Percentiles rank a stretch among this genome's conserved stretches.
Conservation (phyloP, 2,113 vertebrate species). For the Motacilla tschutschensis region DNA sequence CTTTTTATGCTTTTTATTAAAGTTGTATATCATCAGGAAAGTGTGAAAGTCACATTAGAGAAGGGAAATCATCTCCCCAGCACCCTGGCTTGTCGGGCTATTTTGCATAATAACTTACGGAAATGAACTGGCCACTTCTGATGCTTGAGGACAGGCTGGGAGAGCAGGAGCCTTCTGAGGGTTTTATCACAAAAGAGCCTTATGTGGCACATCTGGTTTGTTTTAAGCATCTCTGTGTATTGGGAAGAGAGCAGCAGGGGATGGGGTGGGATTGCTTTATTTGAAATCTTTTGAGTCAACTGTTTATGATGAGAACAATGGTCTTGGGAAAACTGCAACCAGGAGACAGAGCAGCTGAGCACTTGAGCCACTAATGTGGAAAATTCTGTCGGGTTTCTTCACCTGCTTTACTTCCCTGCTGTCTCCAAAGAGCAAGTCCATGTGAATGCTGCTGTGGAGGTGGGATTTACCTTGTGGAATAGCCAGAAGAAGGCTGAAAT, state of each 20-base stretch:
- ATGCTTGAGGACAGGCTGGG: not conserved
- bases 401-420: not conserved
- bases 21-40: constrained; percentile 67
- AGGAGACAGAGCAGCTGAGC: constrained; percentile 40
- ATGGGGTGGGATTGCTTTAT: not conserved
- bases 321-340: constrained; percentile 44
- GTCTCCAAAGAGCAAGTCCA: not conserved
- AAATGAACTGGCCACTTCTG: constrained; percentile 48
- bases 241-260: constrained; percentile 50
- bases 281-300: constrained; percentile 50
- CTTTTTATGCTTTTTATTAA: constrained; percentile 74
- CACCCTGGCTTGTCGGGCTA: not conserved
- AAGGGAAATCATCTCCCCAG: not conserved
- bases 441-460: not conserved
- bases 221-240: constrained; percentile 45
- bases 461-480: not conserved
- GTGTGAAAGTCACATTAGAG: constrained; percentile 38
- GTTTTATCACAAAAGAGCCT: not conserved
- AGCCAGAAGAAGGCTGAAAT: not conserved
- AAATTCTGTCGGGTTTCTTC: not conserved
- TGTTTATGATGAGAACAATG: constrained; percentile 47
- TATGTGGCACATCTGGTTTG: constrained; percentile 62
- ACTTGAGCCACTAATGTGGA: constrained; percentile 26
- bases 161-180: constrained; percentile 19
- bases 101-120: constrained; percentile 33